A percentile compares a stretch with the other conserved stretches of the same genome.
phyloP scores from a whole-genome alignment of 64 coral and sea anemone species.

The Dendronephthya gigantea region DNA sequence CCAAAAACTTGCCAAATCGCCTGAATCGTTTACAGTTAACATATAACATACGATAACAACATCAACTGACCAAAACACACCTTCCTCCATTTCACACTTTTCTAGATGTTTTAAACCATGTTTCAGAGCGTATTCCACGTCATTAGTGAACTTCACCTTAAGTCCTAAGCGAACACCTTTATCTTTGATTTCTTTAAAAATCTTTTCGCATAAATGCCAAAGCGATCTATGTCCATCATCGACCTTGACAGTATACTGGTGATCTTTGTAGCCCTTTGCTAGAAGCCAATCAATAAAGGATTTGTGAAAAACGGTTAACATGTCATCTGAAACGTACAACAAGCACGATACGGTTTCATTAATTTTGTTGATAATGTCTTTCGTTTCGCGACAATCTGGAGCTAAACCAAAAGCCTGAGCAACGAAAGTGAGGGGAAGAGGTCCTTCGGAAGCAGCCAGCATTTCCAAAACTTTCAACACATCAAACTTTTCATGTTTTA shows the following conservation, averaged over 20 bases:
- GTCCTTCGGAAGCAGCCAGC: constrained; percentile 5
- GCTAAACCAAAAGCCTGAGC: constrained; percentile 16
- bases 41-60: background rate
- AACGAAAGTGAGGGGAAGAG: constrained; percentile 37
- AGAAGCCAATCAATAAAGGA: constrained; percentile 41
- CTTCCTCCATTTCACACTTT: background rate
- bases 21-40: too few species aligned
- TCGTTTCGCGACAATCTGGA: constrained; percentile 14
- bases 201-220: background rate
- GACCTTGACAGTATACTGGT: background rate
- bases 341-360: constrained; percentile 20
- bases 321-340: background rate
- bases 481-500: background rate
- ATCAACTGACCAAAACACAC: background rate
- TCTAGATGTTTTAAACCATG: background rate
- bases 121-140: background rate
- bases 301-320: constrained; percentile 34
- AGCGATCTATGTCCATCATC: background rate
- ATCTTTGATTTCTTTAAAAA: background rate
- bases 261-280: background rate
- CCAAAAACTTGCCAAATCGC: too few species aligned
- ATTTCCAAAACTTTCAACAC: constrained; percentile 30
- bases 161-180: background rate
- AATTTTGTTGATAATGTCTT: background rate
- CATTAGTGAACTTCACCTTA: background rate